A percentile compares a stretch with the other conserved stretches of the same genome.
phyloP scores from a whole-genome alignment of 2,888 invertebrate genomes.

The Ganaspis brasiliensis region DNA sequence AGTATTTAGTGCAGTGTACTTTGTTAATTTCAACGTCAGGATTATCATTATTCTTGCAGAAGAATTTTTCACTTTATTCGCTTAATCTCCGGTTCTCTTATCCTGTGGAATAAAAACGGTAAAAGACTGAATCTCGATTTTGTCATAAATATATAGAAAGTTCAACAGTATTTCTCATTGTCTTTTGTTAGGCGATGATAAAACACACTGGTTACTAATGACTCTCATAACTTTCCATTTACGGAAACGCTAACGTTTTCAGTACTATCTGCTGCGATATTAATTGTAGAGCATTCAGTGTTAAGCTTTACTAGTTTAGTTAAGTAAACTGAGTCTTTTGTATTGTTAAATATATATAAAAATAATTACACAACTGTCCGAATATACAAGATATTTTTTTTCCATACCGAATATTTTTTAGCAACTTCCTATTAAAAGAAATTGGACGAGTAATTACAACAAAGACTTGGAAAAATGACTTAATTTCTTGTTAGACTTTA shows the following conservation, averaged over 20 bases:
- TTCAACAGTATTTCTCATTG: conserved; percentile 4
- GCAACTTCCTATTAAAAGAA: too few species aligned
- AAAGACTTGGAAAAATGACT: too few species aligned
- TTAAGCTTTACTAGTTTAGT: conserved; percentile 31
- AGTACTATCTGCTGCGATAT: conserved; percentile 32
- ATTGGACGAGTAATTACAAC: too few species aligned
- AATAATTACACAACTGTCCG: neutral
- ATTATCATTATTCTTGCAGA: too few species aligned
- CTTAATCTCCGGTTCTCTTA: neutral
- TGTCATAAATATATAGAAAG: conserved; percentile 30
- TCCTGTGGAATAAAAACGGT: neutral
- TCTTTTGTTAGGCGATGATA: conserved; percentile 37
- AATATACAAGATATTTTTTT: too few species aligned
- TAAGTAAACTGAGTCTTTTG: conserved; percentile 19
- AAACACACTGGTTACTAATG: conserved; percentile 28
- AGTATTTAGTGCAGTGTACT: too few species aligned
- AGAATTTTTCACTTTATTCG: neutral
- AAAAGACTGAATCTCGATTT: neutral
- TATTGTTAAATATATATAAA: neutral
- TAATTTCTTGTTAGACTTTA: too few species aligned
- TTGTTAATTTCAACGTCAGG: too few species aligned
- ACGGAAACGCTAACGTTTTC: conserved; percentile 38
- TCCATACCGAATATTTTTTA: too few species aligned
- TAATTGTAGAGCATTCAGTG: conserved; percentile 28
- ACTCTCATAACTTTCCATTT: conserved; percentile 33